Evolutionary conservation across 1,140 invertebrate species (phyloP).

Genomic region (Danaus melanippus): DNA sequence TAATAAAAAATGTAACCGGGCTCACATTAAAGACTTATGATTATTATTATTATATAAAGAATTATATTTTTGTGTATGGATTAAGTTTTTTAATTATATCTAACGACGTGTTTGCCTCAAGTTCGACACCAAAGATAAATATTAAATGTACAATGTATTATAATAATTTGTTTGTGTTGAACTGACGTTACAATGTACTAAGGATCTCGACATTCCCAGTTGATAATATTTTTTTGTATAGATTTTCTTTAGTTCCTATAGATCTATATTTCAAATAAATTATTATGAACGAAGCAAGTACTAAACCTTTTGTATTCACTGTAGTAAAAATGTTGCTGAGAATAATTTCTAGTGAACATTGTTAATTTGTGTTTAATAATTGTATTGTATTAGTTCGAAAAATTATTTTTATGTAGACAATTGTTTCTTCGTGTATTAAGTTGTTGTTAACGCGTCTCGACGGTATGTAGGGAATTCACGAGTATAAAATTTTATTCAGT

Average conservation of each 20-base stretch:
- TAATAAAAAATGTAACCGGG: no score
- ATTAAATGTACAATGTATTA: slow-evolving; percentile 3
- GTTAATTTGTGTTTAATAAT: no score
- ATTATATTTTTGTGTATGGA: neutral
- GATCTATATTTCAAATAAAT: neutral
- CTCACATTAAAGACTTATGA: no score
- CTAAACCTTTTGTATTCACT: slow-evolving; percentile 12
- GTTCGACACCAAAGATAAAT: slow-evolving; percentile 50
- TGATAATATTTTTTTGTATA: slow-evolving; percentile 27
- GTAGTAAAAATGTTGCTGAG: neutral
- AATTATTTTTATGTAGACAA: no score
- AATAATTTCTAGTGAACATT: no score
- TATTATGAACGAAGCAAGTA: no score
- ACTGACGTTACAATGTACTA: slow-evolving; percentile 22
- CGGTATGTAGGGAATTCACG: neutral
- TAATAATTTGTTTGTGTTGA: slow-evolving; percentile 30
- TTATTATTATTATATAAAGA: no score
- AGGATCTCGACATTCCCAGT: slow-evolving; percentile 57
- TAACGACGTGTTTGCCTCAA: slow-evolving; percentile 16
- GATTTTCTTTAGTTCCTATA: slow-evolving; percentile 50
- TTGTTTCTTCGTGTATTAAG: no score
- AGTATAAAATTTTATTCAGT: slow-evolving; percentile 17
- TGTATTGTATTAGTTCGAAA: no score
- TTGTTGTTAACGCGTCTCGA: no score
- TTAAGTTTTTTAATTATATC: slow-evolving; percentile 1